phyloP scores from a whole-genome alignment of 2,797 vertebrate species.

The Sardinella longiceps region DNA sequence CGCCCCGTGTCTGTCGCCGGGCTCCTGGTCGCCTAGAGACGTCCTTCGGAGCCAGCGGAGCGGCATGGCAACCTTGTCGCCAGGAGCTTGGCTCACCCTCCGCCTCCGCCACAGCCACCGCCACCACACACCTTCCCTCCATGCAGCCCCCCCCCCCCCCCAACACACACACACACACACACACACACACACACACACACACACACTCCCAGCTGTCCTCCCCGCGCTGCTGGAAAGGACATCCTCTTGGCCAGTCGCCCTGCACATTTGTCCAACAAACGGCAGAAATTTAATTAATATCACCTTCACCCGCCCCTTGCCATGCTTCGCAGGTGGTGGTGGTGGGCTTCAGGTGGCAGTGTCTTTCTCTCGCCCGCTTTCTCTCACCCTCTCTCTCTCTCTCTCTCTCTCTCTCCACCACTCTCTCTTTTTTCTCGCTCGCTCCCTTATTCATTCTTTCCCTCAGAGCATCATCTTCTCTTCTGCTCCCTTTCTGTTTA shows the following conservation, averaged over 20 bases:
- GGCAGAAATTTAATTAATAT: slow-evolving; percentile 48
- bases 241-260: slow-evolving; percentile 47
- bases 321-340: slow-evolving; percentile 29
- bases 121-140: background rate
- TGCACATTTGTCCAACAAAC: slow-evolving; percentile 49
- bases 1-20: slow-evolving; percentile 64
- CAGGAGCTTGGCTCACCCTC: slow-evolving; percentile 16
- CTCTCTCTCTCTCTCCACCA: background rate
- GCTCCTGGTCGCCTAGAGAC: slow-evolving; percentile 61
- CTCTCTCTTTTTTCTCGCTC: background rate
- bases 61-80: slow-evolving; percentile 54
- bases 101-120: background rate
- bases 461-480: background rate
- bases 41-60: slow-evolving; percentile 51
- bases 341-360: slow-evolving; percentile 29
- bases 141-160: no score
- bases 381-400: background rate
- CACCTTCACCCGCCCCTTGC: slow-evolving; percentile 37
- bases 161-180: no score
- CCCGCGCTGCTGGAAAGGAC: slow-evolving; percentile 45
- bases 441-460: background rate
- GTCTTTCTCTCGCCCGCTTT: background rate
- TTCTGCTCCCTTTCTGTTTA: background rate
- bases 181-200: background rate
- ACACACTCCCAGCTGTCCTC: background rate